Base-by-base conservation (phyloP, 1,140 invertebrate species). In the Ceratoteleas bidentatus region DNA sequence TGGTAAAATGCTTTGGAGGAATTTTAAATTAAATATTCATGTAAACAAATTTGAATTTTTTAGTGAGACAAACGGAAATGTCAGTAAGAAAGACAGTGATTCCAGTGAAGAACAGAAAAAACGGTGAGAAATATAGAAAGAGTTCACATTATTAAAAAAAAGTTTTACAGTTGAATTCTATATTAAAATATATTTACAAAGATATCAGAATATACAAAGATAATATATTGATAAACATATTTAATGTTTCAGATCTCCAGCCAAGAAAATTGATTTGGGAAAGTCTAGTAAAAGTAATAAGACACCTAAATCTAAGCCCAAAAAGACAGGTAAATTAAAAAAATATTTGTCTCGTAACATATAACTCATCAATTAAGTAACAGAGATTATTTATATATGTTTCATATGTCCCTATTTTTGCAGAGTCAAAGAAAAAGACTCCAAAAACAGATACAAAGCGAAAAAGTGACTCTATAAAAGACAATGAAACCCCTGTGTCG, bases 261-360 rank as follows among this genome's bases (percentile, higher is more conserved):
- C 16, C 3, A 68, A 68, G 13, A 68, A 61, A 60, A 16, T 66
- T 38, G 14, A 58, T 38, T 53, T 0, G 0, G 32, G 9, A 40
- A 68, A 60, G 54, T 40, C 58, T 40, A 33, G 16, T 52, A 78
- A 78, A 50, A 78, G 24, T 24, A 24, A 69, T 47, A 65, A 54
- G n/a, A 70, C 62, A n/a, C 54, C 75, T 6, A 78, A 70, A 57
- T 47, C 34, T 16, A 38, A 36, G 6, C 11, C 14, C 14, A 65
- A 57, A 13, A 45, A 47, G 33, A 2, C 24, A 24, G 24, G 24
- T 24, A 24, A 24, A 24, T 4, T 24, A 24, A 24, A 1, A 24
- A 4, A 24, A 2, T 24, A 24, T 24, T 24, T 24, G n/a, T 24
- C 24, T 24, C 4, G n/a, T n/a, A n/a, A n/a, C n/a, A n/a, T n/a